Percentiles rank a stretch among this genome's conserved stretches.
Conservation (phyloP, 2,888 invertebrate species). For the Zonitis immaculata region DNA sequence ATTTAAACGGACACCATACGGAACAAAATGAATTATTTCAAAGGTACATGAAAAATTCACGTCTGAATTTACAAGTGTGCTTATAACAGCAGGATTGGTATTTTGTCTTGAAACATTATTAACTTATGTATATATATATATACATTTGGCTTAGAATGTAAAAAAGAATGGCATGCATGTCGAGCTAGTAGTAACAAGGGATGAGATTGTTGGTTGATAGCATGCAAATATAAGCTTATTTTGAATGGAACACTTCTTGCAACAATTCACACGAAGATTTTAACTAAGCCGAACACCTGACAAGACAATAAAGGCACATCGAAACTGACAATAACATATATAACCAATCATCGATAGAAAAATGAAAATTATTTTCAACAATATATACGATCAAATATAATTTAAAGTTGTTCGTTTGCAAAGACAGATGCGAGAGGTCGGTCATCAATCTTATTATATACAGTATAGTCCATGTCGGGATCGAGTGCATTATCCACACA, state of each 20-base stretch:
- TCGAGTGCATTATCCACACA: background rate
- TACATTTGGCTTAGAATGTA: background rate
- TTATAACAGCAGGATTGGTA: too few species aligned
- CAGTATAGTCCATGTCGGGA: background rate
- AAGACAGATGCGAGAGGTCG: background rate
- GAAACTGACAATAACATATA: constrained; percentile 20
- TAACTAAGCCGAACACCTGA: constrained; percentile 40
- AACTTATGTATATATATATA: too few species aligned
- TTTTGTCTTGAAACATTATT: background rate
- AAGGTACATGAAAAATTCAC: too few species aligned
- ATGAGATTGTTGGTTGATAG: constrained; percentile 34
- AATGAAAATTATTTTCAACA: too few species aligned
- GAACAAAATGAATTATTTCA: too few species aligned
- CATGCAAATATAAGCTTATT: constrained; percentile 44
- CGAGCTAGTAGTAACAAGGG: constrained; percentile 18
- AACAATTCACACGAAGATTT: constrained; percentile 45
- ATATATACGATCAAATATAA: too few species aligned
- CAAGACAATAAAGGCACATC: constrained; percentile 35
- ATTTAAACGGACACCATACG: too few species aligned
- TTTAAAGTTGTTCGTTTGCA: background rate
- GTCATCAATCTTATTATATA: constrained; percentile 11
- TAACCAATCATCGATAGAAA: too few species aligned
- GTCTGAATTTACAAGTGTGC: too few species aligned
- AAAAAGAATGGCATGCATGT: constrained; percentile 18
- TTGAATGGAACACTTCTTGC: constrained; percentile 38